A percentile compares a stretch with the other conserved stretches of the same genome.
Evolutionary conservation across 2,113 vertebrate species (phyloP).

Genomic region (Sinosuthora webbiana): DNA sequence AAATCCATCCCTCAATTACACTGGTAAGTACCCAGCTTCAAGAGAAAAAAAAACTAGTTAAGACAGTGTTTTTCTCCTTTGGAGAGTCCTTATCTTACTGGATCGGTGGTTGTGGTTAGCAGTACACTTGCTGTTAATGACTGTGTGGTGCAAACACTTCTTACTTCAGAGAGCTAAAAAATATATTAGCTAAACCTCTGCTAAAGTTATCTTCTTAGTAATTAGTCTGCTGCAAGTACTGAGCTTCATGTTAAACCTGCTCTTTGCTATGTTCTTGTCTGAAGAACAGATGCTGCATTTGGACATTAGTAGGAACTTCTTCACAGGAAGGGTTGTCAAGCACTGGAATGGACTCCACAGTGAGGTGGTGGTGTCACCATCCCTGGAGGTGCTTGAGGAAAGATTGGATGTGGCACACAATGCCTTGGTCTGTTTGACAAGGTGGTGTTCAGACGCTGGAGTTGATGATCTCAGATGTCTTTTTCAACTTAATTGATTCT

Average conservation of each 20-base stretch:
- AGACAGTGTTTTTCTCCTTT: neutral
- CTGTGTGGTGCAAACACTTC: neutral
- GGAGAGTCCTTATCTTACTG: neutral
- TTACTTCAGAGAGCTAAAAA: neutral
- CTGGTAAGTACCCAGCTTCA: conserved; percentile 57
- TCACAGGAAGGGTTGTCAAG: neutral
- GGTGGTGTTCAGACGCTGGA: neutral
- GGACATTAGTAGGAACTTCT: neutral
- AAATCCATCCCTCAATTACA: conserved; percentile 36
- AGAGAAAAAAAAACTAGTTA: neutral
- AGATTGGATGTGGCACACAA: neutral
- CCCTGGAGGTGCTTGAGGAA: neutral
- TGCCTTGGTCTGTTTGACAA: neutral
- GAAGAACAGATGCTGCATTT: neutral
- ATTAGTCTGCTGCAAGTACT: neutral
- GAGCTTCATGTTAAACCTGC: neutral
- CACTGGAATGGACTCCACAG: neutral
- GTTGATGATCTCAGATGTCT: neutral
- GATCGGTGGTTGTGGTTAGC: neutral
- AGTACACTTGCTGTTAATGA: neutral
- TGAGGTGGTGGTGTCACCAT: neutral
- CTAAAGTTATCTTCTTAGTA: neutral
- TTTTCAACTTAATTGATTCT: neutral
- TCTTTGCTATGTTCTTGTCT: neutral
- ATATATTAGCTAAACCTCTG: neutral